phyloP scores from a whole-genome alignment of 2,888 invertebrate genomes.

The Rhingia rostrata region DNA sequence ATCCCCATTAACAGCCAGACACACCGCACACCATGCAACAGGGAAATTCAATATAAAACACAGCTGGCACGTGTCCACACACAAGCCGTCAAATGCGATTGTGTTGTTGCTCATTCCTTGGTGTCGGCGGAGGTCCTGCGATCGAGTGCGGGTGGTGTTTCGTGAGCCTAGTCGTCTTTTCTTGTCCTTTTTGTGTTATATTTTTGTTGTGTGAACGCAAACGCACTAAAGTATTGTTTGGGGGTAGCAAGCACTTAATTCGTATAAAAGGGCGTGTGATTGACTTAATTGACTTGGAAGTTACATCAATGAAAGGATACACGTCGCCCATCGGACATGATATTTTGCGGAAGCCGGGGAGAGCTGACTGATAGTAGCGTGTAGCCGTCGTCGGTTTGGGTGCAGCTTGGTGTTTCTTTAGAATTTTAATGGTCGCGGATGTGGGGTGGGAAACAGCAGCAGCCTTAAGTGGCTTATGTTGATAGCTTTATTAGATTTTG shows the following conservation, averaged over 20 bases:
- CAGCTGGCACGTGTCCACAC: constrained; percentile 82
- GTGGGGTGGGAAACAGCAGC: constrained; percentile 13
- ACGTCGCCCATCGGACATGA: constrained; percentile 39
- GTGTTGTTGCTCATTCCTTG: constrained; percentile 68
- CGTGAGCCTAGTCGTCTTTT: constrained; percentile 34
- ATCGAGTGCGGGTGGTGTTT: constrained; percentile 66
- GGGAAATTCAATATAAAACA: constrained; percentile 83
- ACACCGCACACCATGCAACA: constrained; percentile 56
- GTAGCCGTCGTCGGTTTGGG: constrained; percentile 29
- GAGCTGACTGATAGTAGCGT: constrained; percentile 73
- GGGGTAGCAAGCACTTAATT: constrained; percentile 74
- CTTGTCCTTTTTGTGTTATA: constrained; percentile 39
- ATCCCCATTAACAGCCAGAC: constrained; percentile 54
- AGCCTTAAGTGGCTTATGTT: constrained; percentile 48
- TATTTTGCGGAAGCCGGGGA: constrained; percentile 19
- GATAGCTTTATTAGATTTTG: constrained; percentile 66
- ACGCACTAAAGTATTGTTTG: constrained; percentile 53
- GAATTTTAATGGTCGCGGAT: constrained; percentile 49
- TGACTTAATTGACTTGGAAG: constrained; percentile 83
- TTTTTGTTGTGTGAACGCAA: constrained; percentile 55
- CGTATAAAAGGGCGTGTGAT: constrained; percentile 83
- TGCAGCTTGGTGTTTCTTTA: constrained; percentile 51
- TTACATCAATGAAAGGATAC: constrained; percentile 78
- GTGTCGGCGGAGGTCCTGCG: constrained; percentile 2
- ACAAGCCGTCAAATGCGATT: constrained; percentile 72